Percentiles rank a stretch among this genome's conserved stretches.
phyloP scores from a whole-genome alignment of 2,888 invertebrate genomes.

The Leucophora obtusa region DNA sequence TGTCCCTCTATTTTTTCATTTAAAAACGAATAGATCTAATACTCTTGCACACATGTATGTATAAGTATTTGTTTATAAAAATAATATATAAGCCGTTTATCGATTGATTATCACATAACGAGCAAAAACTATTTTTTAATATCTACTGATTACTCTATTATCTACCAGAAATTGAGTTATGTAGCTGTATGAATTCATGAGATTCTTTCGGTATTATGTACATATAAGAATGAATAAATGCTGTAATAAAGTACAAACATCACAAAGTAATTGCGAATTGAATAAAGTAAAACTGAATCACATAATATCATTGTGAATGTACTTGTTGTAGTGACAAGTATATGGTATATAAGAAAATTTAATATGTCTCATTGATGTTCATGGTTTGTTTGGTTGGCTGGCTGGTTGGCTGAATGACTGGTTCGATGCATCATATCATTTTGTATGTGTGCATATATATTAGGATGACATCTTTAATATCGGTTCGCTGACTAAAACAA shows the following conservation, averaged over 20 bases:
- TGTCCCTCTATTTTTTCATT: too few relatives aligned
- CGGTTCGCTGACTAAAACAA: too few relatives aligned
- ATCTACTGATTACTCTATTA: constrained; percentile 58
- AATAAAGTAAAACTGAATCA: constrained; percentile 38
- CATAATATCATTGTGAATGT: constrained; percentile 2
- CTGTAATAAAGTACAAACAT: constrained; percentile 32
- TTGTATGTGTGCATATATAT: not conserved
- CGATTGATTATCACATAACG: constrained; percentile 61
- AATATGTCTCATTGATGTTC: not conserved
- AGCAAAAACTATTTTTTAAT: constrained; percentile 41
- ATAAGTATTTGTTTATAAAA: constrained; percentile 23
- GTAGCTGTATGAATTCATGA: not conserved
- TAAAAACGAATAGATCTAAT: too few relatives aligned
- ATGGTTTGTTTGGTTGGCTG: not conserved
- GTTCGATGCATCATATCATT: not conserved
- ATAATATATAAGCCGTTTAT: constrained; percentile 57
- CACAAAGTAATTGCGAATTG: constrained; percentile 27
- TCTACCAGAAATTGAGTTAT: constrained; percentile 27
- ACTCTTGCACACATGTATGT: not conserved
- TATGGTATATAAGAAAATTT: not conserved
- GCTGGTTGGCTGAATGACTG: not conserved
- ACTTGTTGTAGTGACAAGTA: not conserved
- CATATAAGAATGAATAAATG: constrained; percentile 18
- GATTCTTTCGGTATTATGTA: not conserved
- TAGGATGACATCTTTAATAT: not conserved